These are phyloP conservation scores for Chromobotia macracanthus DNA, from an alignment of 2,797 vertebrate genomes.

Conservation along the genomic window DNA sequence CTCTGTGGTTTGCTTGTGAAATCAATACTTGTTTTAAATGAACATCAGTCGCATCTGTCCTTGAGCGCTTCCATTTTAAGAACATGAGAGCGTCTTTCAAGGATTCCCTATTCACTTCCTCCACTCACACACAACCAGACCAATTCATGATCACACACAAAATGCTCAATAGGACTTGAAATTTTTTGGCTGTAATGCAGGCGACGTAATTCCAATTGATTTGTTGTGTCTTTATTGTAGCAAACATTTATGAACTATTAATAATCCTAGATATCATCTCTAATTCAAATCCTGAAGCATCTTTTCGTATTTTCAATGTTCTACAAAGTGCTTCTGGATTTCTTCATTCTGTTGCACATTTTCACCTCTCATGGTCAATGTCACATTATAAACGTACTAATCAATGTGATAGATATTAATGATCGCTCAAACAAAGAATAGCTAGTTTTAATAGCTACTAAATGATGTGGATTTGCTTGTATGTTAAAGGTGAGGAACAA, in stretches of 20 bases:
- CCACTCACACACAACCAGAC: background rate
- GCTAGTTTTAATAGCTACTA: background rate
- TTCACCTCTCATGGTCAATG: background rate
- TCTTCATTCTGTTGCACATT: background rate
- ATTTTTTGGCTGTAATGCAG: background rate
- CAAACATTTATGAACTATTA: background rate
- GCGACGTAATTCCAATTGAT: background rate
- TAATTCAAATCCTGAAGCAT: background rate
- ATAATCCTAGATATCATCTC: background rate
- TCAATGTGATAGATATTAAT: background rate
- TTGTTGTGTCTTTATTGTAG: background rate
- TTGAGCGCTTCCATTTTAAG: constrained; percentile 33
- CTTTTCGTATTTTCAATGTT: background rate
- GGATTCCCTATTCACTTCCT: constrained; percentile 21
- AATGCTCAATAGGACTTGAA: background rate
- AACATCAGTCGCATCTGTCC: constrained; percentile 28
- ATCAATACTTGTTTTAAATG: constrained; percentile 52
- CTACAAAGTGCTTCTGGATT: background rate
- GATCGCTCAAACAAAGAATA: background rate
- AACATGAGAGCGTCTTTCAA: constrained; percentile 17
- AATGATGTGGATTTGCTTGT: background rate
- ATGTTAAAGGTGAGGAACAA: background rate
- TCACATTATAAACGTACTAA: background rate
- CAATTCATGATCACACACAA: background rate
- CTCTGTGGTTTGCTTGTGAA: constrained; percentile 24